A percentile compares a stretch with the other conserved stretches of the same genome.
Evolutionary conservation across 2,797 vertebrate genomes (phyloP).

Genomic region (Zenarchopterus dispar): DNA sequence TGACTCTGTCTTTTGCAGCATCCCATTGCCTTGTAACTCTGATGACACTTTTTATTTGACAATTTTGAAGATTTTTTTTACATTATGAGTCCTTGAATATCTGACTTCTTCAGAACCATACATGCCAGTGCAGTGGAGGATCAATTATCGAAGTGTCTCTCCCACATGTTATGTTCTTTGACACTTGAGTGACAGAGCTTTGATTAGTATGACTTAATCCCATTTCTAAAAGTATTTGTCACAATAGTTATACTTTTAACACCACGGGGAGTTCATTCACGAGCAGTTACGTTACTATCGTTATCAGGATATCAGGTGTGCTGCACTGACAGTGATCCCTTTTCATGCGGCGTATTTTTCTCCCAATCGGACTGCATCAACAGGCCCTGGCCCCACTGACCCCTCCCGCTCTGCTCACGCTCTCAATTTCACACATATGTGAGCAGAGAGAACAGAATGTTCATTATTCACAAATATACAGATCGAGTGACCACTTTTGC

Average conservation of each 20-base stretch:
- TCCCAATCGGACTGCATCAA: constrained; percentile 64
- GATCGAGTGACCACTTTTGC: background rate
- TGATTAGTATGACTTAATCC: constrained; percentile 17
- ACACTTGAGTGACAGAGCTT: too few relatives aligned
- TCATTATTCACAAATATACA: background rate
- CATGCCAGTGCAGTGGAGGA: constrained; percentile 28
- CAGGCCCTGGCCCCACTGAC: constrained; percentile 44
- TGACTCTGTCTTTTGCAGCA: constrained; percentile 25
- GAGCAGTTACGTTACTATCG: constrained; percentile 7
- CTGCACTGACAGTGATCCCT: constrained; percentile 22
- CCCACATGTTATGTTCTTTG: constrained; percentile 11
- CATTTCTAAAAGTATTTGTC: background rate
- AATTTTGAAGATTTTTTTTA: constrained; percentile 43
- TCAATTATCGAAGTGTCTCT: constrained; percentile 6
- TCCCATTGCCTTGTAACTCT: constrained; percentile 26
- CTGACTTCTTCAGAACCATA: constrained; percentile 26
- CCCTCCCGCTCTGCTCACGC: constrained; percentile 27
- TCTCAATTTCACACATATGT: constrained; percentile 21
- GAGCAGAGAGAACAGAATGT: background rate
- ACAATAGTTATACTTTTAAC: background rate
- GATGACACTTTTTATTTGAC: constrained; percentile 15
- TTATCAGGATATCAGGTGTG: constrained; percentile 33
- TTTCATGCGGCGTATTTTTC: constrained; percentile 55
- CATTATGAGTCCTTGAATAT: constrained; percentile 31
- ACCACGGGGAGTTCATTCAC: background rate